Evolutionary conservation across 2,113 vertebrate genomes (phyloP).

Genomic region (Anoplopoma fimbria): DNA sequence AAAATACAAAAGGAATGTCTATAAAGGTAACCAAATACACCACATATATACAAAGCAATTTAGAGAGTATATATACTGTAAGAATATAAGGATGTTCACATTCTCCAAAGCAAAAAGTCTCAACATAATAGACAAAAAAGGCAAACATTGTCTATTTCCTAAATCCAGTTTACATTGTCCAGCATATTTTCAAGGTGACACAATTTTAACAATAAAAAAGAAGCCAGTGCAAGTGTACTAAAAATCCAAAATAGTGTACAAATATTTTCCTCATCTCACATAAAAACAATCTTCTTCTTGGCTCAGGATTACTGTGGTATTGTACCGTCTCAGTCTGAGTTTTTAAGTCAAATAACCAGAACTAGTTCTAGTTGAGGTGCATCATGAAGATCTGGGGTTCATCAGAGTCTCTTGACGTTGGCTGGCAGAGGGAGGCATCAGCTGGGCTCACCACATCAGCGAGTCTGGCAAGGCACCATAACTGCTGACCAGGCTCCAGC

Average conservation of each 20-base stretch:
- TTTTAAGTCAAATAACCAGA: constrained; percentile 36
- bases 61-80: constrained; percentile 39
- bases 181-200: constrained; percentile 60
- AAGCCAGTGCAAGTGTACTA: constrained; percentile 74
- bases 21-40: constrained; percentile 49
- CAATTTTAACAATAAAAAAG: constrained; percentile 33
- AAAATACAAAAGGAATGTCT: constrained; percentile 61
- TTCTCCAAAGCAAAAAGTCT: constrained; percentile 25
- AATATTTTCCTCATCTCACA: constrained; percentile 55
- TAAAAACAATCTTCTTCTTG: constrained; percentile 45
- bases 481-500: constrained; percentile 73
- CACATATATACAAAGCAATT: constrained; percentile 74
- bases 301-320: constrained; percentile 58
- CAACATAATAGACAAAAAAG: constrained; percentile 30
- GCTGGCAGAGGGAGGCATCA: constrained; percentile 51
- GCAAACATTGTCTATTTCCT: constrained; percentile 45
- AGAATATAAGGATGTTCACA: constrained; percentile 38
- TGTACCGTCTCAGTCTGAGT: constrained; percentile 38
- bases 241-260: constrained; percentile 55
- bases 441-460: constrained; percentile 46
- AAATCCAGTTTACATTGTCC: constrained; percentile 75
- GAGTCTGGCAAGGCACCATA: constrained; percentile 61
- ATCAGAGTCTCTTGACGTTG: constrained; percentile 28
- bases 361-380: constrained; percentile 40
- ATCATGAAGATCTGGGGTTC: constrained; percentile 24